Evolutionary conservation across 1,140 invertebrate species (phyloP), one percentile per base, ranked within the genome.

Genomic region (Leptoteleia sp.): DNA sequence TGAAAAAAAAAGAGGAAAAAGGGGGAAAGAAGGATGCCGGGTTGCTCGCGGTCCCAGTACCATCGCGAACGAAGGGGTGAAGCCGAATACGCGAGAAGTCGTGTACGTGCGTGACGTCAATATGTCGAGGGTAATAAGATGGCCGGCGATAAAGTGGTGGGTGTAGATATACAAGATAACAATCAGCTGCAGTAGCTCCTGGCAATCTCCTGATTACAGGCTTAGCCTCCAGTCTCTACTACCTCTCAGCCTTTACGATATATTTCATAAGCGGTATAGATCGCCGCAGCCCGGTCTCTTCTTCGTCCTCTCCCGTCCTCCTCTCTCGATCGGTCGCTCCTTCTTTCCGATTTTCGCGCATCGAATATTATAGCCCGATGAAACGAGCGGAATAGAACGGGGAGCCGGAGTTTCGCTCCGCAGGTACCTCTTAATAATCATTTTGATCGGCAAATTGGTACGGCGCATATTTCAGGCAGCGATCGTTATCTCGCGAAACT

Each of bases 121-220:
- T 88, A 87, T 88, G 86, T 87, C 86, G 83, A 85, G 77, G 79
- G 83, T 87, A 88, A 88, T 88, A 88, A 88, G 86, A 88, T 88
- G 85, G 85, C 84, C 83, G 82, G 82, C 85, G 87, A 88, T 88
- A 88, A 88, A 88, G 85, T 88, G 86, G 86, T 88, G 87, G 87
- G 87, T 88, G 87, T 88, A 88, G 86, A 88, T 88, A 88, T 88
- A 87, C 85, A 84, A 88, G 87, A 88, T 88, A 88, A 88, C 86
- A 88, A 88, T 88, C 87, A 85, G 84, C 85, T 86, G 86, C 86
- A 87, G 86, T 88, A 88, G 87, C 87, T 88, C 76, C 87, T 88
- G 86, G 87, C 87, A 87, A 88, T 88, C 85, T 87, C 68, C 81
- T 88, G 85, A 88, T 88, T 88, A 88, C 86, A 88, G 86, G 84